Base-by-base conservation (phyloP, 2,797 vertebrate species). In the Argentina silus region DNA sequence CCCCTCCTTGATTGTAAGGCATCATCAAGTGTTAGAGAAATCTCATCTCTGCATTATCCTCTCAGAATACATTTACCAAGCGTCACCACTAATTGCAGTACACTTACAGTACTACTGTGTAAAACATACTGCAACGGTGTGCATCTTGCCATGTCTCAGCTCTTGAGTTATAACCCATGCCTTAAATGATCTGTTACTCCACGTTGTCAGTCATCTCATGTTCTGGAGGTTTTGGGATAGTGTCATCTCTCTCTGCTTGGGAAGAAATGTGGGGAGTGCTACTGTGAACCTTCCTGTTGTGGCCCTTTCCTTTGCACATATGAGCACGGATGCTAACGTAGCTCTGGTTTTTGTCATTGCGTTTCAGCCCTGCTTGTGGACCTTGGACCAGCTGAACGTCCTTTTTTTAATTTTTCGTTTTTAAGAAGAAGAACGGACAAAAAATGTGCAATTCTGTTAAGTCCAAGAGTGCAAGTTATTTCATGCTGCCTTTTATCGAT, bases 291-390 rank as follows among this genome's bases (percentile, higher is more conserved):
- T 63, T 68, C 45, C 71, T 81, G 9, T 55, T 71, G 9, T 62
- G 56, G 45, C 23, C 19, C 7, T 69, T 67, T 75, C 69, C 64
- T 21, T 64, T 57, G 70, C 75, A 87, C 75, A 36, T 81, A 76
- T 84, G 75, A 75, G 69, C 65, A 80, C 57, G 73, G 81, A 85
- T 68, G 65, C 80, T 86, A 70, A 89, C 83, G 86, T 81, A 86
- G 83, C 84, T 81, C 86, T 75, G 72, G 76, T 74, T 77, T 55
- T 57, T 10, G 6, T 9, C 45, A 3, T 9, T 60, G 62, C 12
- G 55, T 72, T 62, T 75, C 69, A 19, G 55, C 63, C 27, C 45
- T 19, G 45, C 21, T 19, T 21, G 44, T 59, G 27, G 42, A 74
- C 45, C 63, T 55, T 74, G 51, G 57, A 80, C 67, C 59, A 78